These are phyloP conservation scores for Eubucco bourcierii DNA, from an alignment of 2,113 vertebrate genomes.

Conservation along the genomic window DNA sequence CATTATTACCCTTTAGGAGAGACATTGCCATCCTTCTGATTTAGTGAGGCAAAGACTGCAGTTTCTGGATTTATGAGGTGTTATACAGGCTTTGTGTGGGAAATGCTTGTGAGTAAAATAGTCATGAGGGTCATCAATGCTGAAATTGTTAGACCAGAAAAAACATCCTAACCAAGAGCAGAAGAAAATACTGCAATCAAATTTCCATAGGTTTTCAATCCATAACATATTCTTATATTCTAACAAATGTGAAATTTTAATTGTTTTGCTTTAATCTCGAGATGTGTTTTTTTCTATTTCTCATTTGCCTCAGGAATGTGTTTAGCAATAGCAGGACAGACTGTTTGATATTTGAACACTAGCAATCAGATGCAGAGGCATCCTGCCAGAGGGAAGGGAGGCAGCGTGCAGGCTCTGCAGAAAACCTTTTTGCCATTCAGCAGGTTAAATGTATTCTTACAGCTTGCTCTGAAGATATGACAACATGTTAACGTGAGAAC, in stretches of 20 bases:
- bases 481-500: not conserved
- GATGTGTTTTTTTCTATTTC: not conserved
- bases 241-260: not conserved
- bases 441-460: not conserved
- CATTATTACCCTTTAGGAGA: not conserved
- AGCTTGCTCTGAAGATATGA: not conserved
- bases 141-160: not conserved
- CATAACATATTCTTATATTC: not conserved
- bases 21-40: not conserved
- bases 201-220: not conserved
- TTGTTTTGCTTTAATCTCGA: not conserved
- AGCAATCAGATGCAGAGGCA: not conserved
- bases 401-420: not conserved
- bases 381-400: not conserved
- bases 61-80: not conserved
- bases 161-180: not conserved
- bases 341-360: not conserved
- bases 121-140: not conserved
- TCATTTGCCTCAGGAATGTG: not conserved
- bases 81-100: not conserved
- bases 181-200: not conserved
- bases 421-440: not conserved
- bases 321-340: not conserved
- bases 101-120: not conserved
- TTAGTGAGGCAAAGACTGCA: not conserved